Percentiles rank a stretch among this genome's conserved stretches.
phyloP scores from a whole-genome alignment of 92 coral and sea anemone genomes.

The Palythoa grandis region DNA sequence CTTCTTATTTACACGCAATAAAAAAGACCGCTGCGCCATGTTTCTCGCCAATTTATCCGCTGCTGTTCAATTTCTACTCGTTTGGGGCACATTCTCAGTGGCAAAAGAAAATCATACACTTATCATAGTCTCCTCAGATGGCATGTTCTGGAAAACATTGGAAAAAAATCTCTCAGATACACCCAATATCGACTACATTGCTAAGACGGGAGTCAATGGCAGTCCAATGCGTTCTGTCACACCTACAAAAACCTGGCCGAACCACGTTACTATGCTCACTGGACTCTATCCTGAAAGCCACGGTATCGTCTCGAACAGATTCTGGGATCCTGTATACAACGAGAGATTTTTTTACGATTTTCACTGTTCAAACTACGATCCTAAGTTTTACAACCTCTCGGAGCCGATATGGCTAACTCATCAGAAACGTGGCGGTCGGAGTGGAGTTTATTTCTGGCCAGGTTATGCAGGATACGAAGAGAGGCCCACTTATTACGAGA shows the following conservation, averaged over 20 bases:
- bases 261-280: conserved; percentile 79
- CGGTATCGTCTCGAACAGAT: conserved; percentile 78
- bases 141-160: conserved; percentile 86
- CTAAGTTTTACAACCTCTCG: conserved; percentile 81
- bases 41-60: background rate
- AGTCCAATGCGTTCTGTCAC: conserved; percentile 70
- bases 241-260: conserved; percentile 93
- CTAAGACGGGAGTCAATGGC: conserved; percentile 69
- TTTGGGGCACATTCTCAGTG: background rate
- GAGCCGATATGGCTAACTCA: conserved; percentile 93
- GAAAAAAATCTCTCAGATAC: conserved; percentile 59
- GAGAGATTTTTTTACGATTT: conserved; percentile 72
- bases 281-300: conserved; percentile 95
- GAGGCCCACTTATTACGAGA: conserved; percentile 72
- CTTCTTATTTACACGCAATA: too few species aligned
- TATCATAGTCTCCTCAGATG: conserved; percentile 84
- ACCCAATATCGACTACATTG: conserved; percentile 72
- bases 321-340: conserved; percentile 87
- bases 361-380: conserved; percentile 83
- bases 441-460: conserved; percentile 92
- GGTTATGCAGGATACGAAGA: conserved; percentile 77
- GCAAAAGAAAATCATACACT: conserved; percentile 29
- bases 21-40: background rate
- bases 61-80: background rate
- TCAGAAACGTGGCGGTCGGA: conserved; percentile 78